Evolutionary conservation across 1,140 invertebrate species (phyloP).

Genomic region (Panonychus citri): DNA sequence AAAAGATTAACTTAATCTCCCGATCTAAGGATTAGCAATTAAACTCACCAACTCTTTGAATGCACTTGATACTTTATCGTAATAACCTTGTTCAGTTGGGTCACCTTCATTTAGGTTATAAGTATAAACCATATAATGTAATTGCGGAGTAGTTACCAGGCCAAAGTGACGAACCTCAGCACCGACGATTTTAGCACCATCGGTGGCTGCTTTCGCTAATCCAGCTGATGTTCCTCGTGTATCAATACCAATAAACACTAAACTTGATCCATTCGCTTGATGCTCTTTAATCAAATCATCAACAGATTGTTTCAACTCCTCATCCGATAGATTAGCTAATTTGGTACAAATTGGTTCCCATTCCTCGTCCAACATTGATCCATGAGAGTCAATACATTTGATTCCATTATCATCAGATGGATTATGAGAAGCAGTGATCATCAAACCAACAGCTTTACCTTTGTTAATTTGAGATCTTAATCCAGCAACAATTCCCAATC

Average conservation of each 20-base stretch:
- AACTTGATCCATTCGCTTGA: slow-evolving; percentile 35
- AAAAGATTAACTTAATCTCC: no score
- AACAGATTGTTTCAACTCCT: slow-evolving; percentile 21
- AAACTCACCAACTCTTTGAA: slow-evolving; percentile 36
- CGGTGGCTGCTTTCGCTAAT: slow-evolving; percentile 41
- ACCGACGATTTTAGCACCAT: slow-evolving; percentile 40
- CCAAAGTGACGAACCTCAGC: slow-evolving; percentile 43
- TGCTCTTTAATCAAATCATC: slow-evolving; percentile 29
- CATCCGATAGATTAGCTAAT: slow-evolving; percentile 47
- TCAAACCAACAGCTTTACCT: slow-evolving; percentile 62
- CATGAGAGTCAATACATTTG: slow-evolving; percentile 79
- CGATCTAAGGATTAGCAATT: no score
- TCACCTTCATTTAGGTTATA: slow-evolving; percentile 49
- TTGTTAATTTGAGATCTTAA: slow-evolving; percentile 51
- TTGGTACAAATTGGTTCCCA: slow-evolving; percentile 77
- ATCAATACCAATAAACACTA: slow-evolving; percentile 27
- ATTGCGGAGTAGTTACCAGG: slow-evolving; percentile 69
- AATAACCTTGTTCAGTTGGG: slow-evolving; percentile 53
- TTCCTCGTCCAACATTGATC: slow-evolving; percentile 74
- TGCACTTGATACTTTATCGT: slow-evolving; percentile 49
- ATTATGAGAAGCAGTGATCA: slow-evolving; percentile 99
- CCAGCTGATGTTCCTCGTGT: slow-evolving; percentile 39
- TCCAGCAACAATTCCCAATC: slow-evolving; percentile 76
- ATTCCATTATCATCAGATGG: slow-evolving; percentile 87
- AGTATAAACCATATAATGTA: slow-evolving; percentile 67